Base-by-base conservation (phyloP, 92 coral and sea anemone genomes). In the Metridium senile region DNA sequence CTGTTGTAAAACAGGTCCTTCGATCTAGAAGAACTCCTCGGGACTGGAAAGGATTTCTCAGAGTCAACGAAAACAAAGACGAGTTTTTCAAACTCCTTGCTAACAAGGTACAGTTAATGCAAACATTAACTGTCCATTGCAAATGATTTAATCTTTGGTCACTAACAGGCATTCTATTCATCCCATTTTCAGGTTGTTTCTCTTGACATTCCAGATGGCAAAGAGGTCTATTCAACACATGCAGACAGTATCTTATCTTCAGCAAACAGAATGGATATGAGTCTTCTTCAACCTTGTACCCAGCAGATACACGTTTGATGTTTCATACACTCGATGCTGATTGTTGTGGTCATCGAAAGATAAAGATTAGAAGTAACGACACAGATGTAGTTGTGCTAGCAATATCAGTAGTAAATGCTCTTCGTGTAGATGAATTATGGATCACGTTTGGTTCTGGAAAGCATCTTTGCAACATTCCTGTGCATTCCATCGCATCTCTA, bases 261-360 rank as follows among this genome's bases (percentile, higher is more conserved):
- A 49, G 32, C 35, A 59, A 59, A 58, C 82, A 77, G 88, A 61
- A 21, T 77, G n/a, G 70, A 82, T 28, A 68, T 78, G 82, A 71
- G 54, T 28, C 51, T 26, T 52, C 88, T 83, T 58, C 81, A 26
- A 54, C 72, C 58, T 49, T 80, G 85, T 63, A 77, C 63, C 76
- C 85, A 70, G 84, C 89, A 32, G 89, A 88, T 83, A 88, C 89
- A 20, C 81, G 89, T 71, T 72, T 88, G 26, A 88, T 88, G 89
- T 52, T 84, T 43, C 88, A 87, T 72, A 87, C 78, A 28, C 77
- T 47, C 32, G 84, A 81, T 85, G 89, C 84, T 23, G 27, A 77
- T 35, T 58, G 23, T 22, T 32, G 76, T 65, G 86, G 86, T 20
- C 80, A 75, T 62, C 80, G 72, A 26, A 45, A 70, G 57, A 88